Conservation (phyloP, 2,797 vertebrate species). For the Simalia tracyae region DNA sequence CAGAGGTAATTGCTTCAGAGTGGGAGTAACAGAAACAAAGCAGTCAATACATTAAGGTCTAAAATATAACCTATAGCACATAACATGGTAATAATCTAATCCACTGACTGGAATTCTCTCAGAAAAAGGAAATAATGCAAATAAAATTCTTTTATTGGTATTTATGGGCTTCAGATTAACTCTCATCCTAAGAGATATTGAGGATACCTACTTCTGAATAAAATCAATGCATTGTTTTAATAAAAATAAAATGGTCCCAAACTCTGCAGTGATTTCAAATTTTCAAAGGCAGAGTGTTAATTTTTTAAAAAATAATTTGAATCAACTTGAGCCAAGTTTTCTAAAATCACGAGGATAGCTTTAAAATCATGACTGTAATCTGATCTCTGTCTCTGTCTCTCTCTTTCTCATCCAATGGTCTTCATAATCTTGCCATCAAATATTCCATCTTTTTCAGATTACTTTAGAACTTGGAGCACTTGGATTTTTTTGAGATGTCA, state of each 20-base stretch:
- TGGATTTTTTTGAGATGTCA: neutral
- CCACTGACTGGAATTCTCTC: neutral
- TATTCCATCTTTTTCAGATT: neutral
- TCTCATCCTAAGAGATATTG: neutral
- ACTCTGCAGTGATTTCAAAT: neutral
- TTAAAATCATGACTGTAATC: neutral
- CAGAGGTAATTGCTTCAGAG: conserved; percentile 35
- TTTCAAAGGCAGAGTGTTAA: neutral
- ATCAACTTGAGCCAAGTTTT: neutral
- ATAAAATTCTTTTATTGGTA: neutral
- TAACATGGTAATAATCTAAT: neutral
- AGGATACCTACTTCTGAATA: neutral
- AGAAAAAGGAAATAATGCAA: neutral
- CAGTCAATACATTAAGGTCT: conserved; percentile 15
- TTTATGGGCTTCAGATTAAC: neutral
- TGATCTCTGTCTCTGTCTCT: neutral
- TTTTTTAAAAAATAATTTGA: neutral
- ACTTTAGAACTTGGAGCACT: neutral
- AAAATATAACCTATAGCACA: conserved; percentile 7
- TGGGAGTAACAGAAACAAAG: conserved; percentile 7
- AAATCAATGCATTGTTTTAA: neutral
- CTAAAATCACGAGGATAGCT: neutral
- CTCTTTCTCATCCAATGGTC: neutral
- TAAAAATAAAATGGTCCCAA: neutral
- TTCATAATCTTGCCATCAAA: neutral